A percentile compares a stretch with the other conserved stretches of the same genome.
phyloP scores from a whole-genome alignment of 1,140 invertebrate species.

The Halictus rubicundus region DNA sequence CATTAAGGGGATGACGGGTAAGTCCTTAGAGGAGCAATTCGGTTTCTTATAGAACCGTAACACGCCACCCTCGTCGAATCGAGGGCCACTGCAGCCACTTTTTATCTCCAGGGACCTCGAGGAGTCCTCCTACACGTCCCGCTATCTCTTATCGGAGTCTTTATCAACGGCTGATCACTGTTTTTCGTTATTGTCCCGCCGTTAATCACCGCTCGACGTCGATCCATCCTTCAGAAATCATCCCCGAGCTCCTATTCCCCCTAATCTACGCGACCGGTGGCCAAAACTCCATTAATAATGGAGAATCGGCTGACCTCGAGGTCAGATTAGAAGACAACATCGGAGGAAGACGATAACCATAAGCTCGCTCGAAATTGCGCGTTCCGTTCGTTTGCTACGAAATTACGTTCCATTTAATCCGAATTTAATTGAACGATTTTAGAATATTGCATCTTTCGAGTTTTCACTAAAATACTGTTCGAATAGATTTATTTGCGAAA shows the following conservation, averaged over 20 bases:
- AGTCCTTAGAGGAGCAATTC: constrained; percentile 22
- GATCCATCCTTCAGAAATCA: neutral
- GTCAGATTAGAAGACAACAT: neutral
- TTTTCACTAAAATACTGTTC: no score
- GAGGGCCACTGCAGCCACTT: constrained; percentile 28
- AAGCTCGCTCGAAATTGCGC: no score
- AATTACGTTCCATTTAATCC: no score
- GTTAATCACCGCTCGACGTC: neutral
- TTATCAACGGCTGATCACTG: constrained; percentile 4
- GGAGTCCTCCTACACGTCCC: neutral
- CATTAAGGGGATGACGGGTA: constrained; percentile 2
- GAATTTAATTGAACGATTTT: no score
- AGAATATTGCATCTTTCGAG: no score
- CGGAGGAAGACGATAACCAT: neutral
- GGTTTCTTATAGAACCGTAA: constrained; percentile 29
- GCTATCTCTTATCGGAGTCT: neutral
- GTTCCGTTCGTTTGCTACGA: no score
- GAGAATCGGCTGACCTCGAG: neutral
- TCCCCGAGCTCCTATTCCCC: neutral
- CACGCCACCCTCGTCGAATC: constrained; percentile 23
- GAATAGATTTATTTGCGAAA: no score
- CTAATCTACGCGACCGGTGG: neutral
- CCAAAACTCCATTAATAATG: neutral
- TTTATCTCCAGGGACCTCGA: constrained; percentile 16
- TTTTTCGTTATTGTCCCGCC: constrained; percentile 3